Conservation (phyloP, 2,888 invertebrate species). For the Linyphia triangularis region DNA sequence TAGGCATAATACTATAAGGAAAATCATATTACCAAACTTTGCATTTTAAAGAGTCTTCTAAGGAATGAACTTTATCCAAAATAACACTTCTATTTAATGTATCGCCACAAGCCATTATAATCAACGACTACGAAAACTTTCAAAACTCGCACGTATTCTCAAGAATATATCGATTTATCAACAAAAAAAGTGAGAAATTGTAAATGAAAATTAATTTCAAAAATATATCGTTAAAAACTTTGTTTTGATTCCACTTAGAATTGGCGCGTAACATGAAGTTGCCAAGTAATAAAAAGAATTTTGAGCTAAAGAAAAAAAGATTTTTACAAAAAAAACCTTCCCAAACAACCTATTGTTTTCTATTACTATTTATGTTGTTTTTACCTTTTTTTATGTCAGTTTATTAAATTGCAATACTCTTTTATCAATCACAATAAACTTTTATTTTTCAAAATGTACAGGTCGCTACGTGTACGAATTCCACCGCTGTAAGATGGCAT, state of each 20-base stretch:
- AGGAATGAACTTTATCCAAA: constrained; percentile 1
- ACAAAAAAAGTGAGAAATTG: no score
- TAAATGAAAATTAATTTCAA: background rate
- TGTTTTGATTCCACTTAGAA: background rate
- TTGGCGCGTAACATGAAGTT: background rate
- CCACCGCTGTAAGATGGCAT: background rate
- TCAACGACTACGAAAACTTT: background rate
- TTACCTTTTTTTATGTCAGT: no score
- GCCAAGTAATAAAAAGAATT: background rate
- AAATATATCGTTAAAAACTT: no score
- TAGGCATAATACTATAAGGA: background rate
- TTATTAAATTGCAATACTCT: no score
- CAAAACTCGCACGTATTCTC: background rate
- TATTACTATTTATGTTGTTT: no score
- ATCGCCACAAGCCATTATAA: background rate
- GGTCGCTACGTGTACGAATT: background rate
- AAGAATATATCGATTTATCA: background rate
- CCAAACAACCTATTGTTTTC: no score
- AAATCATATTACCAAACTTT: constrained; percentile 34
- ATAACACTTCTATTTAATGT: background rate
- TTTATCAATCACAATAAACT: no score
- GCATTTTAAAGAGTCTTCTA: constrained; percentile 61
- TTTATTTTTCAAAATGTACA: no score
- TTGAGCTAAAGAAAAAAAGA: no score
- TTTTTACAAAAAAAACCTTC: no score